Evolutionary conservation across 30 jellyfish, hydroid and myxozoan species (phyloP).

Genomic region (Chrysaora quinquecirrha): DNA sequence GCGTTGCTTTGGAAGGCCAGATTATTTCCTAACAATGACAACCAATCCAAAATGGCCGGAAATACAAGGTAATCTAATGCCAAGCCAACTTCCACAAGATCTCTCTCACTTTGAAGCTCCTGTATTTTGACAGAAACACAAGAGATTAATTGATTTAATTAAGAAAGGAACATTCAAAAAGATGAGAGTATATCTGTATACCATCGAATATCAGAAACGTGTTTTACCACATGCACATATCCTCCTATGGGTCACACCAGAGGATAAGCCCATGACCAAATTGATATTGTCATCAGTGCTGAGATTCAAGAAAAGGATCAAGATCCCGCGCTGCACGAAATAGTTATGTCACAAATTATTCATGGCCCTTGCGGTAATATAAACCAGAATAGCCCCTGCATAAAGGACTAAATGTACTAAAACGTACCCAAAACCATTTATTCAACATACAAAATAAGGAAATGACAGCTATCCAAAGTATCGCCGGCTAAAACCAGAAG

Average conservation of each 20-base stretch:
- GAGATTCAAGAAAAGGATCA: conserved; percentile 8
- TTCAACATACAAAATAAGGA: neutral
- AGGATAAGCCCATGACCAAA: neutral
- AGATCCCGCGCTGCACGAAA: neutral
- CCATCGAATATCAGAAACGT: no score
- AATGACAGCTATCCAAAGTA: conserved; percentile 9
- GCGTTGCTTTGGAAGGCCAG: no score
- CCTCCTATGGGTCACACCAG: conserved; percentile 1
- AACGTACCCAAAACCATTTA: neutral
- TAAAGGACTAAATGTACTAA: conserved; percentile 9
- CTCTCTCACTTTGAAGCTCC: no score
- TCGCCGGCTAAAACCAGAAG: neutral
- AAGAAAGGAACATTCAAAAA: no score
- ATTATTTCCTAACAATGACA: no score
- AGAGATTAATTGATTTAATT: no score
- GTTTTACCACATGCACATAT: no score
- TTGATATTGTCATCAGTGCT: conserved; percentile 17
- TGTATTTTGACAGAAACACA: no score
- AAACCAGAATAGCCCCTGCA: conserved; percentile 18
- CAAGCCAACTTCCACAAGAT: no score
- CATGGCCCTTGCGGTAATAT: conserved; percentile 41
- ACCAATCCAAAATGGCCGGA: no score
- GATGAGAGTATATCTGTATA: no score
- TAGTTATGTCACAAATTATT: conserved; percentile 12
- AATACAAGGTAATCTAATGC: no score